Percentiles rank a stretch among this genome's conserved stretches.
These are phyloP conservation scores for Drosophila mojavensis DNA, from an alignment of 1,140 invertebrate genomes.

Conservation along the genomic window DNA sequence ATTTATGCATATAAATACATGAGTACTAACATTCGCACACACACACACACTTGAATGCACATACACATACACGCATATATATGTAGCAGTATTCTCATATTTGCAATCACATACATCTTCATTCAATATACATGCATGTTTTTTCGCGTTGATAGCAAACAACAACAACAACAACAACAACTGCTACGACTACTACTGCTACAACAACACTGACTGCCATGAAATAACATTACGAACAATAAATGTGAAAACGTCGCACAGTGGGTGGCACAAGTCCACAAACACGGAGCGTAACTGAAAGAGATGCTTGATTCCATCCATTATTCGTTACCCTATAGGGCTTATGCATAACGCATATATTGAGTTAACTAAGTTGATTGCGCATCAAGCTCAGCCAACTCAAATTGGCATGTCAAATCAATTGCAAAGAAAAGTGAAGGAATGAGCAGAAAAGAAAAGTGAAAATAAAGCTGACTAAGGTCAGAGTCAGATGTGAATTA, in stretches of 20 bases:
- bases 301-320: constrained; percentile 1
- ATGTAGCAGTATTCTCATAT: constrained; percentile 36
- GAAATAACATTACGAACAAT: constrained; percentile 65
- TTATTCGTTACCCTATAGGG: background rate
- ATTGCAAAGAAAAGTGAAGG: too few relatives aligned
- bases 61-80: constrained; percentile 8
- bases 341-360: background rate
- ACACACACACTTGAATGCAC: constrained; percentile 27
- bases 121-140: constrained; percentile 56
- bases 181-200: constrained; percentile 8
- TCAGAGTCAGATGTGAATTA: too few relatives aligned
- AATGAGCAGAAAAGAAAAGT: too few relatives aligned
- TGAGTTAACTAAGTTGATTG: too few relatives aligned
- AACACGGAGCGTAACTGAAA: background rate
- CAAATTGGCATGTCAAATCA: too few relatives aligned
- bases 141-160: constrained; percentile 61
- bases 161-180: constrained; percentile 24
- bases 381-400: too few relatives aligned
- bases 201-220: constrained; percentile 20
- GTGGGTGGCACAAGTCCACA: constrained; percentile 20
- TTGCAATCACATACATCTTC: constrained; percentile 60
- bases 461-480: too few relatives aligned
- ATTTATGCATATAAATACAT: constrained; percentile 62
- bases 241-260: constrained; percentile 26
- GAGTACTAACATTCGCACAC: constrained; percentile 28